phyloP scores from a whole-genome alignment of 37 sponge, comb jelly and placozoan genomes.

The Amphimedon queenslandica region DNA sequence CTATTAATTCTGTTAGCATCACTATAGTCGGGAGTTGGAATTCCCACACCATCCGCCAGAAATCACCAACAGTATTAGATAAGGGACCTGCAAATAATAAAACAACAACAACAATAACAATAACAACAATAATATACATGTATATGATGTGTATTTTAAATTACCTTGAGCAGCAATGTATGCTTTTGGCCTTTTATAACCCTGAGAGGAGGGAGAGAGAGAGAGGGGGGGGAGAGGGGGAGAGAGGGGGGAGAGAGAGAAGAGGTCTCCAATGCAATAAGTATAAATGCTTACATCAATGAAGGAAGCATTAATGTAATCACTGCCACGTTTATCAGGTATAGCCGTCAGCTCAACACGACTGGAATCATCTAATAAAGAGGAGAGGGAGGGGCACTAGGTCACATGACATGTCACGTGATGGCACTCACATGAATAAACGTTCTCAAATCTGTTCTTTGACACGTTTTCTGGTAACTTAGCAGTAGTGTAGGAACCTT shows the following conservation, averaged over 20 bases:
- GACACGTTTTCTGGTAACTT: constrained; percentile 24
- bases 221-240: too few species aligned
- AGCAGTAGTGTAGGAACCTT: constrained; percentile 25
- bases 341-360: constrained; percentile 25
- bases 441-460: constrained; percentile 68
- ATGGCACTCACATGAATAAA: constrained; percentile 65
- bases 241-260: too few species aligned
- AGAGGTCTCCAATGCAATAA: too few species aligned
- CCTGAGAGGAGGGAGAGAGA: constrained; percentile 22
- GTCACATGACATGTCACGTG: too few species aligned
- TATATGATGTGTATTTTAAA: not conserved
- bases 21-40: constrained; percentile 44
- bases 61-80: constrained; percentile 44
- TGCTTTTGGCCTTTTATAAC: constrained; percentile 35
- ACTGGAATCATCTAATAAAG: constrained; percentile 33
- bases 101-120: not conserved
- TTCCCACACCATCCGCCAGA: constrained; percentile 67
- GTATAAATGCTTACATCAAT: constrained; percentile 34
- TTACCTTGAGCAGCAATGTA: constrained; percentile 58
- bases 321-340: constrained; percentile 3
- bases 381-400: too few species aligned
- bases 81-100: constrained; percentile 39
- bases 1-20: constrained; percentile 61
- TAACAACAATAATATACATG: too few species aligned
- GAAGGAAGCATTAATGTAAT: constrained; percentile 63